Evolutionary conservation across 2,113 vertebrate genomes (phyloP).

Genomic region (Ictidomys tridecemlineatus): DNA sequence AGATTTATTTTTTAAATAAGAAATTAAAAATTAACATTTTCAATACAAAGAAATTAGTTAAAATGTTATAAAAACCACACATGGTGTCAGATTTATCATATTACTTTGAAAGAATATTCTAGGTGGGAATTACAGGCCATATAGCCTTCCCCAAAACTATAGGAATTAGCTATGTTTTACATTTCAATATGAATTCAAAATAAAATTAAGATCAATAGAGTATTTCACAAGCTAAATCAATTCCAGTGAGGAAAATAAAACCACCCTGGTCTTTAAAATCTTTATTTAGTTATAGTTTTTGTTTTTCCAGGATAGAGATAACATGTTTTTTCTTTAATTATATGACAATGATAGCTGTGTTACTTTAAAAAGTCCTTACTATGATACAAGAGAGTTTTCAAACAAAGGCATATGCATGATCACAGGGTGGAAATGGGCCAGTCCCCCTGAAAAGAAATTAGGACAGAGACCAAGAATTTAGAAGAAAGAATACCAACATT

Average conservation of each 20-base stretch:
- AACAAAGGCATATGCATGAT: not conserved
- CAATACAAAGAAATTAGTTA: not conserved
- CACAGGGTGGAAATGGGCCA: not conserved
- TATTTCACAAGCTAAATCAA: not conserved
- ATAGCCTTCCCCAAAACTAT: not conserved
- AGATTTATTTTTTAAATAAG: not conserved
- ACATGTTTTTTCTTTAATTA: not conserved
- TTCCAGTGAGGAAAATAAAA: not conserved
- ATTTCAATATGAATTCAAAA: not conserved
- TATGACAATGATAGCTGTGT: not conserved
- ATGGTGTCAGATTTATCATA: not conserved
- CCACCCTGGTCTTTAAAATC: not conserved
- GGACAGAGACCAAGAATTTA: not conserved
- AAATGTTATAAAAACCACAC: not conserved
- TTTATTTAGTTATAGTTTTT: not conserved
- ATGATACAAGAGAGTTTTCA: not conserved
- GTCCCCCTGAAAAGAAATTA: not conserved
- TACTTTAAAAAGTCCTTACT: not conserved
- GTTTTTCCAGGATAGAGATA: not conserved
- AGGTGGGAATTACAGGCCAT: not conserved
- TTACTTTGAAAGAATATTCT: not conserved
- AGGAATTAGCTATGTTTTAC: not conserved
- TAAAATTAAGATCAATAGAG: not conserved
- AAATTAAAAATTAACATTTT: not conserved
- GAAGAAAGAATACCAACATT: not conserved